Evolutionary conservation across 1,140 invertebrate species (phyloP).

Genomic region (Phocides pigmalion): DNA sequence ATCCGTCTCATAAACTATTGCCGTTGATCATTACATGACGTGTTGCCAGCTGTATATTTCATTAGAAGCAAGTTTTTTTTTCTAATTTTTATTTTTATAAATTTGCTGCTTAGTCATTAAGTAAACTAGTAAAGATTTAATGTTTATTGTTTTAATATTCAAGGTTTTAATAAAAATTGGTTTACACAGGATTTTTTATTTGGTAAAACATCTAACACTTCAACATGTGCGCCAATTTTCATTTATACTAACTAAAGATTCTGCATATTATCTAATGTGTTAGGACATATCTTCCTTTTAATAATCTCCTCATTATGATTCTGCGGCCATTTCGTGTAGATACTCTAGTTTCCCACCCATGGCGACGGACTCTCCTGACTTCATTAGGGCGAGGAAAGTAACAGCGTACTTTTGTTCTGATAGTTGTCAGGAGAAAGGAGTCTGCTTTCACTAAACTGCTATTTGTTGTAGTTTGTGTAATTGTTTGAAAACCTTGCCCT

Average conservation of each 20-base stretch:
- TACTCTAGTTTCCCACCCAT: constrained; percentile 89
- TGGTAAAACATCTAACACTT: not conserved
- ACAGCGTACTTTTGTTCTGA: constrained; percentile 82
- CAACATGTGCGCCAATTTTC: too few species aligned
- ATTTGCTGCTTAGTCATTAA: constrained; percentile 28
- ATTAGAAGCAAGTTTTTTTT: constrained; percentile 14
- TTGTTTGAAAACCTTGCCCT: constrained; percentile 46
- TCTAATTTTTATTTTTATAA: constrained; percentile 36
- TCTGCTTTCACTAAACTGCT: constrained; percentile 59
- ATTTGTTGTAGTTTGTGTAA: constrained; percentile 38
- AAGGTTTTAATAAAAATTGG: constrained; percentile 31
- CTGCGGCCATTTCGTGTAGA: constrained; percentile 87
- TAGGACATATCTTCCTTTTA: constrained; percentile 89
- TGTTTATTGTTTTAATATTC: constrained; percentile 42
- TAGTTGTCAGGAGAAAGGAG: constrained; percentile 51
- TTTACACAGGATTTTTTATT: constrained; percentile 24
- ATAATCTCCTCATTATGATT: constrained; percentile 89
- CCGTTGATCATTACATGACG: not conserved
- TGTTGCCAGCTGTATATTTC: not conserved
- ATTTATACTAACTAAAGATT: not conserved
- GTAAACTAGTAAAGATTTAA: constrained; percentile 30
- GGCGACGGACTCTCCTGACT: constrained; percentile 86
- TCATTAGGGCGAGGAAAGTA: constrained; percentile 91
- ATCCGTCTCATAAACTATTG: not conserved
- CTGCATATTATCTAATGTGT: constrained; percentile 84